These are phyloP conservation scores for Drosophila nr. fundita DNA, from an alignment of 2,888 invertebrate genomes.

Conservation along the genomic window DNA sequence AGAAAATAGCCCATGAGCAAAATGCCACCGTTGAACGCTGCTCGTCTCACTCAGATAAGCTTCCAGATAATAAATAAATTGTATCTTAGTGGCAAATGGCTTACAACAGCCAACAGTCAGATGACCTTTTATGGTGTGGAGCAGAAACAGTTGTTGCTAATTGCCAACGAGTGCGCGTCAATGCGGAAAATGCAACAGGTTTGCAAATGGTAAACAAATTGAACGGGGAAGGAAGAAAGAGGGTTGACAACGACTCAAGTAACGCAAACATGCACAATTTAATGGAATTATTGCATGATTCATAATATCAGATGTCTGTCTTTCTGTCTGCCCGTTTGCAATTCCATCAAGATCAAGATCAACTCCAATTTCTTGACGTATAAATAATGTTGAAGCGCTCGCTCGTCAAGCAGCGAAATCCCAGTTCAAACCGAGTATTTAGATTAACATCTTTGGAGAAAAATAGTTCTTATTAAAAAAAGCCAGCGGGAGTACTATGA, in stretches of 20 bases:
- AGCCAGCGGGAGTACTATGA: constrained; percentile 9
- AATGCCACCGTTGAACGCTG: constrained; percentile 4
- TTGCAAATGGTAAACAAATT: constrained; percentile 25
- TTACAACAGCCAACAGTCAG: constrained; percentile 12
- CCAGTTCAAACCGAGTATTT: constrained; percentile 29
- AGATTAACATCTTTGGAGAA: constrained; percentile 21
- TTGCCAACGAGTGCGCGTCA: constrained; percentile 61
- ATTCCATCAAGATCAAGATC: constrained; percentile 47
- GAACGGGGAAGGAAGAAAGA: neutral
- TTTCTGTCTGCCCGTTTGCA: constrained; percentile 7
- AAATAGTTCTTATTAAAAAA: constrained; percentile 5
- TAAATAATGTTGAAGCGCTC: constrained; percentile 16
- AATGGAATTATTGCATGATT: constrained; percentile 52
- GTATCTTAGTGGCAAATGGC: neutral
- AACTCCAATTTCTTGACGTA: constrained; percentile 30
- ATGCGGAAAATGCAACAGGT: constrained; percentile 78
- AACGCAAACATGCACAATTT: constrained; percentile 38
- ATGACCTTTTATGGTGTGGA: constrained; percentile 53
- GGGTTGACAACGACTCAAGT: constrained; percentile 7
- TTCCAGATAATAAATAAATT: neutral
- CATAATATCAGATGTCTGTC: constrained; percentile 32
- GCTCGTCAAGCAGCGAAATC: constrained; percentile 3
- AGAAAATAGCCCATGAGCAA: constrained; percentile 43
- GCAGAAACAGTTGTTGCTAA: constrained; percentile 61
- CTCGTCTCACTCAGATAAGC: constrained; percentile 13